Conservation (phyloP, 2,797 vertebrate genomes). For the Neosilurus hyrtlii region DNA sequence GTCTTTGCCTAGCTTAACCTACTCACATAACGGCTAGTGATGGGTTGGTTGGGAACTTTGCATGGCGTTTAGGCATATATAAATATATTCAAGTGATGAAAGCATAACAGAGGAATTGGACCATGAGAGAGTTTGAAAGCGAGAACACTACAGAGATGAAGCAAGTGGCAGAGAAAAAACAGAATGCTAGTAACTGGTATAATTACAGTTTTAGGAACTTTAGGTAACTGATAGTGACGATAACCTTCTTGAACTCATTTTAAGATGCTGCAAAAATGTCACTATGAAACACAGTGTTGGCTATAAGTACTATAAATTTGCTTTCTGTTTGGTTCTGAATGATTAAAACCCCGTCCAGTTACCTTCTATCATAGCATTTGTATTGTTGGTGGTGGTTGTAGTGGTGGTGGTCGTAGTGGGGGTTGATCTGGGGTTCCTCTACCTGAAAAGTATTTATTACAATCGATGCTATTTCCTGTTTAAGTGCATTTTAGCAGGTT, state of each 20-base stretch:
- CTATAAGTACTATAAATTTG: neutral
- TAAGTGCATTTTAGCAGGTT: too few species aligned
- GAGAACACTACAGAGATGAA: neutral
- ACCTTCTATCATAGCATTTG: too few species aligned
- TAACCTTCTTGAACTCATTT: neutral
- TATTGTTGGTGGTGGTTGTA: too few species aligned
- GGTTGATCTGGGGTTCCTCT: too few species aligned
- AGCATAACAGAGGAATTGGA: constrained; percentile 40
- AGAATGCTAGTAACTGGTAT: neutral
- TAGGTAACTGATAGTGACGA: neutral
- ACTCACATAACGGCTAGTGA: constrained; percentile 8
- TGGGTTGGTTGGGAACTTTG: constrained; percentile 15
- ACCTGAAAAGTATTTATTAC: too few species aligned
- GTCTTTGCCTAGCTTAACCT: constrained; percentile 22
- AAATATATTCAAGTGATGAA: constrained; percentile 39
- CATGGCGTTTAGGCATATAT: constrained; percentile 36
- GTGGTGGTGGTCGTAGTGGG: too few species aligned
- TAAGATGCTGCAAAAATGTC: neutral
- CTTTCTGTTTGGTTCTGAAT: neutral
- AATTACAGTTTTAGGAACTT: neutral
- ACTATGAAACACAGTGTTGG: neutral
- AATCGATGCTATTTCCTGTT: too few species aligned
- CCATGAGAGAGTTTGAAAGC: constrained; percentile 32
- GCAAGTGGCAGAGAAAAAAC: neutral
- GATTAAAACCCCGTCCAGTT: neutral